Percentiles rank a stretch among this genome's conserved stretches.
Evolutionary conservation across 2,113 vertebrate genomes (phyloP).

Genomic region (Mastomys natalensis): DNA sequence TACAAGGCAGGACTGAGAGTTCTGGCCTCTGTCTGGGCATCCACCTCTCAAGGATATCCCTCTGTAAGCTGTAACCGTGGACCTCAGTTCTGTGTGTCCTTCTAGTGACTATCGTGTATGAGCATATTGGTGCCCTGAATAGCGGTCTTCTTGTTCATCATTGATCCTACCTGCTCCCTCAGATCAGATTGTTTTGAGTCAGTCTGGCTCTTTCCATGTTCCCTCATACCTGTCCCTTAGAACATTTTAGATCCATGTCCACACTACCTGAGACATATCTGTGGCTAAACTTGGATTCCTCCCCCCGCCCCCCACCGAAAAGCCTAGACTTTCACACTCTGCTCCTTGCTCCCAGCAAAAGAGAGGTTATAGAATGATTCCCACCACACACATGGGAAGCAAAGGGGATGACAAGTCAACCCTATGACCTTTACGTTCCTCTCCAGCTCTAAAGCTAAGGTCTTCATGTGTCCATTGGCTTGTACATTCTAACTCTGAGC

Average conservation of each 20-base stretch:
- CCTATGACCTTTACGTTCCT: not conserved
- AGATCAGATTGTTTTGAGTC: not conserved
- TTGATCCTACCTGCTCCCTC: not conserved
- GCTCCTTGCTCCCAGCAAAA: not conserved
- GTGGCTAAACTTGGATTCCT: not conserved
- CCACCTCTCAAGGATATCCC: not conserved
- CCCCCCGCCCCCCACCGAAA: no score
- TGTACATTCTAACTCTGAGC: not conserved
- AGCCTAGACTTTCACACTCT: no score
- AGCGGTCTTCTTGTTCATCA: not conserved
- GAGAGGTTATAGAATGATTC: not conserved
- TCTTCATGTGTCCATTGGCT: not conserved
- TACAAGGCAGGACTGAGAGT: not conserved
- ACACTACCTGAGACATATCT: not conserved
- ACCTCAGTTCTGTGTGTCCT: not conserved
- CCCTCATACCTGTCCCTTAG: not conserved
- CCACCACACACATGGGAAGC: no score
- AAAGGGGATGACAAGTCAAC: not conserved
- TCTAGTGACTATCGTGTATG: not conserved
- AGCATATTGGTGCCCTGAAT: no score
- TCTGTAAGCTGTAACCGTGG: not conserved
- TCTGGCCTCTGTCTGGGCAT: fast-evolving
- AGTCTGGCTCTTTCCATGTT: not conserved
- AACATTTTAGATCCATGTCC: not conserved
- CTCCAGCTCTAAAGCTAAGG: not conserved